Percentiles rank a stretch among this genome's conserved stretches.
These are phyloP conservation scores for Pogonomyrmex barbatus DNA, from an alignment of 1,140 invertebrate genomes.

Conservation along the genomic window DNA sequence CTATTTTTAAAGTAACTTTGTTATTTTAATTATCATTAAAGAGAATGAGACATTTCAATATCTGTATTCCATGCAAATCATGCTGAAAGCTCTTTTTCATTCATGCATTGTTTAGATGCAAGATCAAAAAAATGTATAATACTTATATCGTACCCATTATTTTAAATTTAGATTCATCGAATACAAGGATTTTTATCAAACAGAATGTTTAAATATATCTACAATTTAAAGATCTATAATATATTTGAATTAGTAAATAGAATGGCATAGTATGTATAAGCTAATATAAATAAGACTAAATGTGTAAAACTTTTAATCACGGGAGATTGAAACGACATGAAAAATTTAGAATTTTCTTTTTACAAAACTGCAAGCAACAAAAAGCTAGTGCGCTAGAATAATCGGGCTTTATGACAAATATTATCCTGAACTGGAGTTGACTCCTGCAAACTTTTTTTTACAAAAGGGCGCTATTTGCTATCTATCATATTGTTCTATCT, in stretches of 20 bases:
- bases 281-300: not conserved
- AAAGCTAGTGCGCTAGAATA: not conserved
- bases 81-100: not conserved
- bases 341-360: not conserved
- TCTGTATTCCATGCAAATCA: too few relatives aligned
- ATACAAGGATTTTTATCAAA: not conserved
- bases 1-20: not conserved
- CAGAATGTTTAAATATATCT: too few relatives aligned
- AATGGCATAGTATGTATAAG: not conserved
- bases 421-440: not conserved
- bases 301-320: not conserved
- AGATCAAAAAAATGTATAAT: not conserved
- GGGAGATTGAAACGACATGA: not conserved
- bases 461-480: not conserved
- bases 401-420: slow-evolving; percentile 7
- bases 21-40: not conserved
- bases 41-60: too few relatives aligned
- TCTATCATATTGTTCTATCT: not conserved
- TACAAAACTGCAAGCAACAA: not conserved
- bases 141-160: not conserved
- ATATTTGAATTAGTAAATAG: not conserved
- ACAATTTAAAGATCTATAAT: not conserved
- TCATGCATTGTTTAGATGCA: not conserved
- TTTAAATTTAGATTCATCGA: too few relatives aligned
- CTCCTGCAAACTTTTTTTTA: slow-evolving; percentile 1